Base-by-base conservation (phyloP, 2,113 vertebrate species). In the Recurvirostra avosetta region DNA sequence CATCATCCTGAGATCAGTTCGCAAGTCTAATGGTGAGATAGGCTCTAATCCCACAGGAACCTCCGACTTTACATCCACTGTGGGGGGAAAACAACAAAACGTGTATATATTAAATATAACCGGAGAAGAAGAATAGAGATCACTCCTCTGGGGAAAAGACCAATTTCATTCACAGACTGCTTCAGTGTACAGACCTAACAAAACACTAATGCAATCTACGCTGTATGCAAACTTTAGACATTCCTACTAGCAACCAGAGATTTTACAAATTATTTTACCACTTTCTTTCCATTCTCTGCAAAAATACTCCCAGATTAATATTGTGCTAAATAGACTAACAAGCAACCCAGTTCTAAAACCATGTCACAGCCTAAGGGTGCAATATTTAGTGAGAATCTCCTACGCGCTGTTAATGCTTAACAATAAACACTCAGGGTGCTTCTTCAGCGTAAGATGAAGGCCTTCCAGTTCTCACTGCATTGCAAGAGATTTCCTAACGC, bases 1-100 rank as follows among this genome's bases (percentile, higher is more conserved):
- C 97, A 99, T 98, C 98, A 99, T 99, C 98, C 99, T 99, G 95
- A 99, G 98, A 92, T 99, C 99, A 13, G 99, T 99, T 87, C 99
- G 98, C 67, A 99, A 97, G 97, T 99, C 99, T 93, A 99, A 79
- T 3, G 99, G 99, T 1, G 99, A 99, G 84, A 99, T 98, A 19
- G 99, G 98, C 81, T 99, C 99, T 97, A 99, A 98, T 43, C 98
- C 97, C 97, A 98, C 95, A 2, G 98, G 98, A 94, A 98, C 98
- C 84, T 99, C 99, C 0, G 99, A 98, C 93, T 99, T 99, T 52
- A 99, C 98, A 96, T 99, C 99, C 98, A 99, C 99, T 99, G 97
- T 11, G 77, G 49, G 73, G 91, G 36, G 70, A 58, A 61, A 92
- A 65, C 40, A 74, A 43, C 38, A 88, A 70, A 72, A 76, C 0